Percentiles rank a stretch among this genome's conserved stretches.
Conservation (phyloP, 2,113 vertebrate genomes). For the Nestor notabilis region DNA sequence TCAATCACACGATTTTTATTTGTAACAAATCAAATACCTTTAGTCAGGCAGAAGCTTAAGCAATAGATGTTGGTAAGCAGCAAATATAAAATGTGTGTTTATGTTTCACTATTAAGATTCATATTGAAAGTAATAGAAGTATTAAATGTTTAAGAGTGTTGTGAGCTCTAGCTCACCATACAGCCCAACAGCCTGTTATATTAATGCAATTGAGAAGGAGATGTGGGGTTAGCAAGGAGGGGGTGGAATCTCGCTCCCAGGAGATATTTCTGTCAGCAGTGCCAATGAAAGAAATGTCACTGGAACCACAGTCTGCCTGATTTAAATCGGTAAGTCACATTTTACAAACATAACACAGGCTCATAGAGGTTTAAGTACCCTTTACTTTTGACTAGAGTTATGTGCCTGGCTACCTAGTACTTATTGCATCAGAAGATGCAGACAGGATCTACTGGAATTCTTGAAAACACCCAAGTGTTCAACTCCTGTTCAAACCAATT, state of each 20-base stretch:
- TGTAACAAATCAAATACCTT: not conserved
- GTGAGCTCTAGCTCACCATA: not conserved
- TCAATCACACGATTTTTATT: not conserved
- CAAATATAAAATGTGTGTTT: not conserved
- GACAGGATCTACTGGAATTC: not conserved
- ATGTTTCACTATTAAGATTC: not conserved
- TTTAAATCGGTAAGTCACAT: not conserved
- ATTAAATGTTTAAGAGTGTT: not conserved
- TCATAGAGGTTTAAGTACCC: not conserved
- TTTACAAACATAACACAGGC: not conserved
- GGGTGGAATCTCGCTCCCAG: not conserved
- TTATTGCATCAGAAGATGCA: not conserved
- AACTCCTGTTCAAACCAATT: not conserved
- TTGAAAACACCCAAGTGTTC: not conserved
- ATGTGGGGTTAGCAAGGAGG: not conserved
- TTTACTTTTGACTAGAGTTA: not conserved
- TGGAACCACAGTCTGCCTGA: not conserved
- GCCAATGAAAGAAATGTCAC: not conserved
- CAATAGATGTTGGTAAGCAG: not conserved
- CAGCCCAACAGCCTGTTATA: not conserved
- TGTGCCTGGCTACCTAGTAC: not conserved
- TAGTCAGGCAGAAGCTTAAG: not conserved
- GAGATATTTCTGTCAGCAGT: not conserved
- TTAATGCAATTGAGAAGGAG: not conserved
- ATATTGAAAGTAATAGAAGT: not conserved